Conservation (phyloP, 2,113 vertebrate genomes). For the Smithornis capensis region DNA sequence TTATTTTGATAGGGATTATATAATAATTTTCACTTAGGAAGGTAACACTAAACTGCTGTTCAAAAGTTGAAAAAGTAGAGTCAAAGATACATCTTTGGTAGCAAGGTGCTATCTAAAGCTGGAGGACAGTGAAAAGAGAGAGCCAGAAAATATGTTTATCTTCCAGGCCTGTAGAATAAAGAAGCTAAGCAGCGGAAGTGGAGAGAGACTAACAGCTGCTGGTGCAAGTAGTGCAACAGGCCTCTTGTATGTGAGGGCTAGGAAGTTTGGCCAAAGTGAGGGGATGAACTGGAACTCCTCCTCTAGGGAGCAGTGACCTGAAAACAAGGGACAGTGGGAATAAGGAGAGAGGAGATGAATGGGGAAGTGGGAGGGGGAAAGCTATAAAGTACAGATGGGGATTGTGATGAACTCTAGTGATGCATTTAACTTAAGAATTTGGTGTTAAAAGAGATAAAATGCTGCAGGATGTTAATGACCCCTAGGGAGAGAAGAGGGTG, state of each 20-base stretch:
- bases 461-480: not conserved
- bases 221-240: not conserved
- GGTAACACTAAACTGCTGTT: not conserved
- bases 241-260: not conserved
- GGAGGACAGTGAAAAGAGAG: not conserved
- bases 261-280: not conserved
- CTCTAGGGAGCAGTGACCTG: not conserved
- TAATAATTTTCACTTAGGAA: not conserved
- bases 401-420: not conserved
- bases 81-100: not conserved
- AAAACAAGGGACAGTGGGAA: not conserved
- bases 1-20: not conserved
- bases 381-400: not conserved
- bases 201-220: not conserved
- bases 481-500: too few species aligned
- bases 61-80: not conserved
- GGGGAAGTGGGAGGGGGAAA: not conserved
- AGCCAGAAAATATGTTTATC: not conserved
- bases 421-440: not conserved
- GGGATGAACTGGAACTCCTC: not conserved
- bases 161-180: not conserved
- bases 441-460: not conserved
- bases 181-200: not conserved
- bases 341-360: not conserved
- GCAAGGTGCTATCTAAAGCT: not conserved